These are phyloP conservation scores for Himalopsyche tibetana DNA, from an alignment of 2,888 invertebrate genomes.

Conservation along the genomic window DNA sequence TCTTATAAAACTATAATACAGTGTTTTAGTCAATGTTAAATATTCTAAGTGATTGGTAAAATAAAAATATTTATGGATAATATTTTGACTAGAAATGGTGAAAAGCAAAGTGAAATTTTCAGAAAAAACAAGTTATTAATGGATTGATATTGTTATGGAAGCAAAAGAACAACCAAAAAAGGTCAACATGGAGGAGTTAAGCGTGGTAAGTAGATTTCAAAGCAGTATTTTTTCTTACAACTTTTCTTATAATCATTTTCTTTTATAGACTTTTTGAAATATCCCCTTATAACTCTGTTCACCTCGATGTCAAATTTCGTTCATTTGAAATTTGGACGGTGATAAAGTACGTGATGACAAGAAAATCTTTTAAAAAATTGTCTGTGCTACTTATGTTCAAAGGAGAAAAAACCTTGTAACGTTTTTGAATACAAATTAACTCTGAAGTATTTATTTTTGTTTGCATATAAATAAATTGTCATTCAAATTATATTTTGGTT, in stretches of 20 bases:
- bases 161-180: neutral
- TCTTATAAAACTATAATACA: too few relatives aligned
- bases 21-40: too few relatives aligned
- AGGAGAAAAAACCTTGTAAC: neutral
- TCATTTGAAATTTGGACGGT: conserved; percentile 12
- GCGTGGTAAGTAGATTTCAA: conserved; percentile 70
- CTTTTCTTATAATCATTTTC: neutral
- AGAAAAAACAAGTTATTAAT: neutral
- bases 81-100: neutral
- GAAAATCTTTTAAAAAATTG: conserved; percentile 5
- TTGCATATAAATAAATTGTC: too few relatives aligned
- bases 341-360: conserved; percentile 16
- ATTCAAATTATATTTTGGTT: too few relatives aligned
- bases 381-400: neutral
- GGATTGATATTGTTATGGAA: conserved; percentile 1
- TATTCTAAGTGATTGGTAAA: too few relatives aligned
- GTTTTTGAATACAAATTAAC: conserved; percentile 15
- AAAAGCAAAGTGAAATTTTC: neutral
- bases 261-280: conserved; percentile 18
- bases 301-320: conserved; percentile 23
- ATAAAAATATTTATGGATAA: too few relatives aligned
- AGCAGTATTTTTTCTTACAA: neutral
- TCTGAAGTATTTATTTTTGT: conserved; percentile 5
- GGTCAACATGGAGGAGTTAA: conserved; percentile 75
- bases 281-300: conserved; percentile 1